Evolutionary conservation across 2,888 invertebrate species (phyloP), one percentile per base, ranked within the genome.

Genomic region (Zygothrica quintamaculata): DNA sequence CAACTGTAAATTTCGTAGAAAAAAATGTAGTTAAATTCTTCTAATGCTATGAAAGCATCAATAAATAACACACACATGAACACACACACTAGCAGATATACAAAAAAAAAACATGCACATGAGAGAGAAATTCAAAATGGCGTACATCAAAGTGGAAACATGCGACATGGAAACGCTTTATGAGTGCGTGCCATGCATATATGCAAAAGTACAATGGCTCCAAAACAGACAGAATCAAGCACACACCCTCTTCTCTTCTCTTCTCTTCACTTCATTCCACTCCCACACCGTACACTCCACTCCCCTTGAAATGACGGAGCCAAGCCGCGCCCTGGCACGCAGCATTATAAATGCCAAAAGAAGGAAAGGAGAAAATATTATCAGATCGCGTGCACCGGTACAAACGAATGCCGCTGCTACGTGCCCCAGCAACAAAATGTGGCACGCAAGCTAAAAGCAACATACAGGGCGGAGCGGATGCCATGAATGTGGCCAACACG

Each of bases 301-400:
- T 15, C 26, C 9, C 22, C 8, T 11, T 33, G 26, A 9, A 22
- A 34, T 48, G 33, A 16, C 40, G 48, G 51, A 55, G 71, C 31
- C 58, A 73, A 34, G 68, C 66, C 75, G 69, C 84, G 70, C 73
- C 73, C 80, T 55, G 74, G 65, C 82, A 80, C 74, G 85, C 76
- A 84, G 70, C 65, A 75, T 67, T 85, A 69, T 84, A 84, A 84
- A 82, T 82, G 51, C 74, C 76, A 60, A 58, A n/a, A 66, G 43
- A 43, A 65, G 47, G 40, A 60, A 62, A 58, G 59, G 52, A 36
- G 46, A 65, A 67, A 66, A 73, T 65, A 80, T 84, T 88, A 84
- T 82, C 84, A 72, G 80, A 88, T 88, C 79, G 89, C 89, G 82
- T 89, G 89, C 80, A 84, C 33, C 69, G 70, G 31, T 52, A 74